These are phyloP conservation scores for Silurus lanzhouensis DNA, from an alignment of 2,797 vertebrate genomes.

Conservation along the genomic window DNA sequence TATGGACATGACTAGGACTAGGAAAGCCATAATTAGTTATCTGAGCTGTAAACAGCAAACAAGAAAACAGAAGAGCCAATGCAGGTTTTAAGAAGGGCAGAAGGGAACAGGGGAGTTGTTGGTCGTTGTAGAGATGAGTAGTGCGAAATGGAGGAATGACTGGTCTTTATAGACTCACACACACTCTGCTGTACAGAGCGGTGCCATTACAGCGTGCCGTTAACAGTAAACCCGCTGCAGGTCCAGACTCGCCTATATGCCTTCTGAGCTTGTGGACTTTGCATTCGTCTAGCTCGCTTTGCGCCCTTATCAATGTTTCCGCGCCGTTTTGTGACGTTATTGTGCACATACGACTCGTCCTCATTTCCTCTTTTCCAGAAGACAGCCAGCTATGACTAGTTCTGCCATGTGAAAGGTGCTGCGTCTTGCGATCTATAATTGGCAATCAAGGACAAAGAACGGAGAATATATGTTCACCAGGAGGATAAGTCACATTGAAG, in stretches of 20 bases:
- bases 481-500: background rate
- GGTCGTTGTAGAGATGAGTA: constrained; percentile 1
- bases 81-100: background rate
- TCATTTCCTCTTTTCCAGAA: constrained; percentile 54
- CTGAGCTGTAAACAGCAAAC: background rate
- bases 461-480: background rate
- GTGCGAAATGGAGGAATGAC: constrained; percentile 25
- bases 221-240: constrained; percentile 55
- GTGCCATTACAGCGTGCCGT: constrained; percentile 51
- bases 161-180: background rate
- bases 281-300: constrained; percentile 67
- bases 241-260: constrained; percentile 62
- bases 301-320: constrained; percentile 56
- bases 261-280: constrained; percentile 66
- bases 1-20: constrained; percentile 2
- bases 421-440: constrained; percentile 6
- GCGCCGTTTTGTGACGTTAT: constrained; percentile 23
- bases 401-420: constrained; percentile 38
- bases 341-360: constrained; percentile 63
- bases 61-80: background rate
- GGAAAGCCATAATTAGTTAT: constrained; percentile 12
- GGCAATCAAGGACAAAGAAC: background rate
- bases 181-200: constrained; percentile 27
- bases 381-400: constrained; percentile 18
- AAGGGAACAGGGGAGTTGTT: constrained; percentile 1